Conservation (phyloP, 2,797 vertebrate species). For the Clarias fuscus region DNA sequence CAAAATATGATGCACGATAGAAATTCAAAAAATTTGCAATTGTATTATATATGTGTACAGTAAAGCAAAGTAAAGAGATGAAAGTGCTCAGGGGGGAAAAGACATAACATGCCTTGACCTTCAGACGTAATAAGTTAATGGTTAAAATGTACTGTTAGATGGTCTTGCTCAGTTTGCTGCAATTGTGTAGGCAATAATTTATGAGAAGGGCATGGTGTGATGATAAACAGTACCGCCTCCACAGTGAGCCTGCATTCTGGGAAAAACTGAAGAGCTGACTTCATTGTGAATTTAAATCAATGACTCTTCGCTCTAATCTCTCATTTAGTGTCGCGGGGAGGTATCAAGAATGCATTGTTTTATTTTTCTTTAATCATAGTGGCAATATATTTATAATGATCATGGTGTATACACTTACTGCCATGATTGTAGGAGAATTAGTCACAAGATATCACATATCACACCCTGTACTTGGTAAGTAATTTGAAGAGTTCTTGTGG, state of each 20-base stretch:
- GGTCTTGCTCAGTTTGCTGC: constrained; percentile 15
- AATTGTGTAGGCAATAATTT: constrained; percentile 30
- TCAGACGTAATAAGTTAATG: constrained; percentile 28
- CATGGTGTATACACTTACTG: neutral
- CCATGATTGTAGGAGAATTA: neutral
- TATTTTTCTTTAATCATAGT: neutral
- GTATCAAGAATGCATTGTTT: neutral
- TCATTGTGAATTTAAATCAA: constrained; percentile 4
- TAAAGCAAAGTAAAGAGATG: neutral
- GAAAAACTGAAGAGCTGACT: neutral
- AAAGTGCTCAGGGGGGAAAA: neutral
- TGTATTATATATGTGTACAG: neutral
- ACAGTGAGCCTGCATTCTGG: neutral
- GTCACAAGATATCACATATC: neutral
- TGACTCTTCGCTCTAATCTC: neutral
- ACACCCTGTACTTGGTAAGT: neutral
- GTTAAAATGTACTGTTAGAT: constrained; percentile 15
- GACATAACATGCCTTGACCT: constrained; percentile 13
- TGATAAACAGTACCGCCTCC: constrained; percentile 33
- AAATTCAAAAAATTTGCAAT: constrained; percentile 1
- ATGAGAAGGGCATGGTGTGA: constrained; percentile 27
- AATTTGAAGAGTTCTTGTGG: neutral
- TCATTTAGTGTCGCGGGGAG: neutral
- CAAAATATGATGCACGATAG: constrained; percentile 14
- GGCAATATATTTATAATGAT: neutral